Conservation (phyloP, 2,797 vertebrate species). For the Enoplosus armatus region DNA sequence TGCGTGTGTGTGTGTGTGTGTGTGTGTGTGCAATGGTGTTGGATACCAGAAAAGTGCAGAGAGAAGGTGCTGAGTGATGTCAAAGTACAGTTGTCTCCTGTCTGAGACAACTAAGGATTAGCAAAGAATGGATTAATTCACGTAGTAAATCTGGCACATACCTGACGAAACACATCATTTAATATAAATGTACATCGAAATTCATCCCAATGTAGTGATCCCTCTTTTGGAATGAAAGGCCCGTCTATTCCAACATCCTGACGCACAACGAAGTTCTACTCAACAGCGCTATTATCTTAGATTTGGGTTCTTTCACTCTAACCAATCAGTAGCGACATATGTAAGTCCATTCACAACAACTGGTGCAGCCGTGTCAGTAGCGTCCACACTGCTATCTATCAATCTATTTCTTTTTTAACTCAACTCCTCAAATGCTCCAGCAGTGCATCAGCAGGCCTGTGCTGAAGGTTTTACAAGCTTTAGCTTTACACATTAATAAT, state of each 20-base stretch:
- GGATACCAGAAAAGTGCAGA: conserved; percentile 9
- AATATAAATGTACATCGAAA: neutral
- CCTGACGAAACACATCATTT: neutral
- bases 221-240: neutral
- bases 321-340: neutral
- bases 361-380: too few species aligned
- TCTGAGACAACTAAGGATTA: conserved; percentile 27
- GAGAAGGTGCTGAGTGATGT: conserved; percentile 40
- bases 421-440: neutral
- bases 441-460: neutral
- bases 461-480: conserved; percentile 23
- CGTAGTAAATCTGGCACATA: neutral
- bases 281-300: neutral
- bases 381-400: too few species aligned
- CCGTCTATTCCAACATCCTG: neutral
- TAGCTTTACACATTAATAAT: too few species aligned
- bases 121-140: conserved; percentile 29
- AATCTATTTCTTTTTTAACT: neutral
- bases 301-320: too few species aligned
- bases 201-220: conserved; percentile 4
- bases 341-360: neutral
- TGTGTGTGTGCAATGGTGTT: neutral
- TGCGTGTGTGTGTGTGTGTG: neutral
- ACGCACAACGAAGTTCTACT: neutral
- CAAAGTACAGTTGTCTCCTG: conserved; percentile 28